These are phyloP conservation scores for Chrysemys picta DNA, from an alignment of 2,113 vertebrate species.

Conservation along the genomic window DNA sequence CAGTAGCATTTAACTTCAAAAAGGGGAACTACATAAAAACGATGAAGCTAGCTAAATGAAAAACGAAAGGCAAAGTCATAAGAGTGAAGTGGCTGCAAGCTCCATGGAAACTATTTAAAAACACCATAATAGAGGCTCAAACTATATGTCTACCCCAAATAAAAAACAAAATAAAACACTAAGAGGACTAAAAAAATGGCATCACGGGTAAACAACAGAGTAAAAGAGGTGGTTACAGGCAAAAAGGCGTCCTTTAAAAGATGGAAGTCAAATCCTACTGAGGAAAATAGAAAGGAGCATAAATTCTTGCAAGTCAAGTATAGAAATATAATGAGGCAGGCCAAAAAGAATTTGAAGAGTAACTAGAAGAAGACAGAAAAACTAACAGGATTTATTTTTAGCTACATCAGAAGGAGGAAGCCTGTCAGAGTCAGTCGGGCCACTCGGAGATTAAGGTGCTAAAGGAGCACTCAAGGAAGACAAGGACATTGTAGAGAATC, in stretches of 20 bases:
- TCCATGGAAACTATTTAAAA: background rate
- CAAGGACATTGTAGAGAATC: background rate
- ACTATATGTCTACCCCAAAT: background rate
- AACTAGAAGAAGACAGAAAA: background rate
- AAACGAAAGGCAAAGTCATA: background rate
- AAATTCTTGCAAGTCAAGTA: background rate
- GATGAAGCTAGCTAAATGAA: background rate
- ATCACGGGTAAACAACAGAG: background rate
- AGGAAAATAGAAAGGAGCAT: background rate
- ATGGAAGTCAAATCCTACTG: background rate
- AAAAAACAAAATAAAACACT: background rate
- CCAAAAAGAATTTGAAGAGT: background rate
- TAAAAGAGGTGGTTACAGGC: background rate
- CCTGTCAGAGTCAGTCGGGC: background rate
- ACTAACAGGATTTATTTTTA: background rate
- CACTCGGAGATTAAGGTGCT: background rate
- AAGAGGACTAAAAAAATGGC: background rate
- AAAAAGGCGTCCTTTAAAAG: background rate
- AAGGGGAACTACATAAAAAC: background rate
- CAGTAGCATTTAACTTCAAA: background rate
- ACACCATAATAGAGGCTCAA: background rate
- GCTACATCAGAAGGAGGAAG: background rate
- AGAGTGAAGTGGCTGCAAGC: background rate
- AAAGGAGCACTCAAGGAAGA: background rate
- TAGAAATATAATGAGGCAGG: background rate